Evolutionary conservation across 2,888 invertebrate genomes (phyloP).

Genomic region (Chelonus formosanus): DNA sequence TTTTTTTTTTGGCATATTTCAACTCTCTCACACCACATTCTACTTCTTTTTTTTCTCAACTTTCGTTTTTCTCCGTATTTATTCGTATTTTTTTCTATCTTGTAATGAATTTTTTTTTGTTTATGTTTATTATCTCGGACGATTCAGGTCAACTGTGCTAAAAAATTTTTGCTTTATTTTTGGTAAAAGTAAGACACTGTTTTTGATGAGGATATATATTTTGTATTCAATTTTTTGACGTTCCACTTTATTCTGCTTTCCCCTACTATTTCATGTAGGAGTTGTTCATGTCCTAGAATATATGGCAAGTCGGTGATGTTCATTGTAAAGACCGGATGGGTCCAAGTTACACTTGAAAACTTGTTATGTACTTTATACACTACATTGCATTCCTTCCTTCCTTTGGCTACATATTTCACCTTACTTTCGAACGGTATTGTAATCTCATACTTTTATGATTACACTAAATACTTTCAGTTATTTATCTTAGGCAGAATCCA

Average conservation of each 20-base stretch:
- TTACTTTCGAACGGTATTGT: background rate
- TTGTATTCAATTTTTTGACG: too few species aligned
- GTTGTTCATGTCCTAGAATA: constrained; percentile 12
- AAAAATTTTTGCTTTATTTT: too few species aligned
- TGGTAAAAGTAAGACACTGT: too few species aligned
- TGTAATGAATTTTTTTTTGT: too few species aligned
- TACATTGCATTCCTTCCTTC: constrained; percentile 17
- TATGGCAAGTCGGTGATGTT: constrained; percentile 1
- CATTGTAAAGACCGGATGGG: constrained; percentile 1
- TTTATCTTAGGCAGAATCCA: background rate
- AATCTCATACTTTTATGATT: background rate
- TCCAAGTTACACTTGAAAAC: constrained; percentile 16
- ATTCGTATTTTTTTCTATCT: too few species aligned
- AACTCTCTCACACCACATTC: background rate
- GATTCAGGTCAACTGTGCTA: too few species aligned
- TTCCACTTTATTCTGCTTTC: too few species aligned
- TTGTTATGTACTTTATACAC: constrained; percentile 11
- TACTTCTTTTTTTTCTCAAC: too few species aligned
- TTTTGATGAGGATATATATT: too few species aligned
- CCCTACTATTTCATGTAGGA: constrained; percentile 4
- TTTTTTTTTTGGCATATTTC: constrained; percentile 1
- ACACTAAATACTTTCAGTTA: background rate
- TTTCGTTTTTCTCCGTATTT: too few species aligned
- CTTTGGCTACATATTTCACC: background rate
- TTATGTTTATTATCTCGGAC: too few species aligned